These are phyloP conservation scores for Lasiurus borealis DNA, from an alignment of 2,113 vertebrate species.

Conservation along the genomic window DNA sequence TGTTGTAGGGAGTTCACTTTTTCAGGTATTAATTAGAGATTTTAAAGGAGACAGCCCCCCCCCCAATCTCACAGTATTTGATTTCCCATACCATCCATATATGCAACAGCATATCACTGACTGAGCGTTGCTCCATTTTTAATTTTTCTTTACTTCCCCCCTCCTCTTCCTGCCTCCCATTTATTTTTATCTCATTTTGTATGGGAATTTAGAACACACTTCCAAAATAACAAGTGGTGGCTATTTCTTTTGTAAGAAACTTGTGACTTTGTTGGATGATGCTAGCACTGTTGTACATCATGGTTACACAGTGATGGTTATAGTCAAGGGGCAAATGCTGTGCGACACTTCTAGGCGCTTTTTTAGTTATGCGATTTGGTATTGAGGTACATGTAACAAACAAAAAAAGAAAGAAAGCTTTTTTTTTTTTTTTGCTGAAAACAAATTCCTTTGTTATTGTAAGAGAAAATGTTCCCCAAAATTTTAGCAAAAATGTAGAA, in stretches of 20 bases:
- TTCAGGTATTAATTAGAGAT: neutral
- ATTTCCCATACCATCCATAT: neutral
- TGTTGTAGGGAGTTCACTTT: neutral
- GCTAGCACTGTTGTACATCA: too few relatives aligned
- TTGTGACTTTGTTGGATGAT: neutral
- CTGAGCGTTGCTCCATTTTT: neutral
- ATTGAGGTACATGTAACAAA: neutral
- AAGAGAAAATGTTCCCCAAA: constrained; percentile 28
- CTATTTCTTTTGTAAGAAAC: neutral
- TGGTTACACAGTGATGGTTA: neutral
- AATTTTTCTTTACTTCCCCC: neutral
- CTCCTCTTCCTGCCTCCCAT: neutral
- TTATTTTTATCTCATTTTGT: neutral
- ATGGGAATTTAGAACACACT: neutral
- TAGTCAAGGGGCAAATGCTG: neutral
- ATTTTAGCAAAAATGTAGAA: constrained; percentile 45
- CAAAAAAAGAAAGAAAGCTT: neutral
- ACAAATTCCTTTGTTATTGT: neutral
- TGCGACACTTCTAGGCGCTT: neutral
- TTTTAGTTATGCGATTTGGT: neutral
- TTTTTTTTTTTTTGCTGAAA: neutral
- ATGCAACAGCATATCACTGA: neutral
- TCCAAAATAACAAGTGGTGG: neutral
- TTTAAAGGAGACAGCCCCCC: constrained; percentile 1
- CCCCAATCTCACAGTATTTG: neutral